Evolutionary conservation across 1,140 invertebrate genomes (phyloP).

Genomic region (Papilio glaucus): DNA sequence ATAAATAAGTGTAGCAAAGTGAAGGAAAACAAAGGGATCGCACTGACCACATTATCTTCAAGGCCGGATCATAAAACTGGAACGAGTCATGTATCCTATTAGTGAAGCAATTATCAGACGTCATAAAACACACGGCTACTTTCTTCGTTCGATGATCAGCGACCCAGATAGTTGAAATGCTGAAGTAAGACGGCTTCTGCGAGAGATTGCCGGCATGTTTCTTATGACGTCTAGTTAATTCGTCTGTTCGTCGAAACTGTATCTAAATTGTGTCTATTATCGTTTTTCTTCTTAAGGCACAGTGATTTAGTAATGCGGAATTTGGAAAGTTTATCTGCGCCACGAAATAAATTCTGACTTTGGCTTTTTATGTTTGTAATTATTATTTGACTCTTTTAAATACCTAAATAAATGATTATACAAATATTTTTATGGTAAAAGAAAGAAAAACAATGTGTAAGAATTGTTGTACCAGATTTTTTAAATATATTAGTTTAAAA

Average conservation of each 20-base stretch:
- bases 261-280: constrained; percentile 31
- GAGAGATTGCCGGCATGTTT: constrained; percentile 30
- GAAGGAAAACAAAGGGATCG: neutral
- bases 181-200: constrained; percentile 24
- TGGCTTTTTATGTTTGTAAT: neutral
- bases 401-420: too few relatives aligned
- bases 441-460: too few relatives aligned
- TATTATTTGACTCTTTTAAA: neutral
- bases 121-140: constrained; percentile 37
- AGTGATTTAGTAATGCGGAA: neutral
- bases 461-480: too few relatives aligned
- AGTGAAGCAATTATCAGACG: constrained; percentile 28
- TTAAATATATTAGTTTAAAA: too few relatives aligned
- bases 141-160: constrained; percentile 17
- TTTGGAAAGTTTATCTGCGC: neutral
- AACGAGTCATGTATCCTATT: constrained; percentile 14
- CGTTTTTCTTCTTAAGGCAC: constrained; percentile 12
- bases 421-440: too few relatives aligned
- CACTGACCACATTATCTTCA: constrained; percentile 31
- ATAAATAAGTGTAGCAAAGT: neutral
- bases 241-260: constrained; percentile 30
- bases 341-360: neutral
- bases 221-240: constrained; percentile 34
- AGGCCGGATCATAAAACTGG: constrained; percentile 2
- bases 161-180: constrained; percentile 28